Evolutionary conservation across 2,888 invertebrate genomes (phyloP), one percentile per base, ranked within the genome.

Genomic region (Lottia gigantea): DNA sequence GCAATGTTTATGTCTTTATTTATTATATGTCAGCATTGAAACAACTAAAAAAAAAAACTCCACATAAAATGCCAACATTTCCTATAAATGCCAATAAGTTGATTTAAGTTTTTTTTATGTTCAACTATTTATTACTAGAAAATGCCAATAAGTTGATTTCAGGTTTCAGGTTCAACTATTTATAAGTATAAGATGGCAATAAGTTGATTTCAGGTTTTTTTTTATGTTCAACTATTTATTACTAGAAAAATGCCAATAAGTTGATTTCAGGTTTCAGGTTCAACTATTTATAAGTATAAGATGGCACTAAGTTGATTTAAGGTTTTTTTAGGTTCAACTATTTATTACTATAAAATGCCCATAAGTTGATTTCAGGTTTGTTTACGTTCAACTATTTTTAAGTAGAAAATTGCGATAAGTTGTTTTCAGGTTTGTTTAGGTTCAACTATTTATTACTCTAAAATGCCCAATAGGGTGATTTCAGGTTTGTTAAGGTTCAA

Each of bases 351-450:
- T n/a, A n/a, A n/a, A n/a, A n/a, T n/a, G n/a, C n/a, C n/a, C n/a
- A n/a, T n/a, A n/a, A n/a, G n/a, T n/a, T n/a, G n/a, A n/a, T 80
- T 82, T 7, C 88, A 89, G 68, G 68, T 73, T 2, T 89, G 87
- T 73, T 88, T 88, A 11, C 31, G 62, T 2, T 80, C 83, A 76
- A 86, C 84, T 68, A 78, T 81, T 46, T 78, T 74, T 31, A 78
- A 81, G 49, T 85, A 84, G 72, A 77, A 74, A 64, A 80, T 84
- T n/a, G n/a, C n/a, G 8, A 85, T 85, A 4, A 79, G 78, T 0
- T 85, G 84, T 68, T 80, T 82, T 11, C 88, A 89, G 69, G 69
- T 73, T 2, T 89, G 87, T 73, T 88, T 88, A 11, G 40, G 62
- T 2, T 80, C 83, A 76, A 86, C 84, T 68, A 78, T 81, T 46